Evolutionary conservation across 2,113 vertebrate species (phyloP), one percentile per base, ranked within the genome.

Genomic region (Athene cunicularia): DNA sequence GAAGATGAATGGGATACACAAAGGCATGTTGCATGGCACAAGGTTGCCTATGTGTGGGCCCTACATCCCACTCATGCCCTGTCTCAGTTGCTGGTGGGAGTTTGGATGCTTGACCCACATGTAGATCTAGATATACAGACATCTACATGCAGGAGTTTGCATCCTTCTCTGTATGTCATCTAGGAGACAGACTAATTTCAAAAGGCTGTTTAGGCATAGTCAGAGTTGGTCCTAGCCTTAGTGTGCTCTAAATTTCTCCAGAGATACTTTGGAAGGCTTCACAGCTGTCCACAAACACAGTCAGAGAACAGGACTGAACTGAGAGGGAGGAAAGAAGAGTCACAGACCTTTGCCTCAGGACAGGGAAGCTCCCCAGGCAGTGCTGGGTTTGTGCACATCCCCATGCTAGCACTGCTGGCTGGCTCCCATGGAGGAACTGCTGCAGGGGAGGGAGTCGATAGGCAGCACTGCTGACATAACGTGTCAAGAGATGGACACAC

Each of bases 371-470:
- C 22, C 63, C 11, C n/a, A 12, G 41, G 68, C 35, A n/a, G 45
- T 0, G 4, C 0, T 30, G 56, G 7, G 27, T n/a, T 49, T 71
- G 56, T 39, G 60, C 60, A 26, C 16, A 0, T 9, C 12, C 59
- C 33, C 26, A 23, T 62, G 37, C 6, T 3, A 8, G 17, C 5
- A 3, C 4, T 7, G 0, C 60, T 33, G 80, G 21, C 41, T 75
- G 37, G 8, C 11, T 5, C 23, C 7, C 4, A 7, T 24, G 6
- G 60, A 80, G 45, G 37, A 53, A 27, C 33, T 79, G 35, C 68
- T 82, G 33, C 60, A 33, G 60, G 59, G 50, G 14, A 70, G 21
- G 28, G 45, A 37, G 30, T 16, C 0, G 0, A 8, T 1, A 12
- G 33, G 35, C 35, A 83, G 33, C 50, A 10, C 21, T 41, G 35